Percentiles rank a stretch among this genome's conserved stretches.
These are phyloP conservation scores for Luehdorfia chinensis DNA, from an alignment of 1,140 invertebrate genomes.

Conservation along the genomic window DNA sequence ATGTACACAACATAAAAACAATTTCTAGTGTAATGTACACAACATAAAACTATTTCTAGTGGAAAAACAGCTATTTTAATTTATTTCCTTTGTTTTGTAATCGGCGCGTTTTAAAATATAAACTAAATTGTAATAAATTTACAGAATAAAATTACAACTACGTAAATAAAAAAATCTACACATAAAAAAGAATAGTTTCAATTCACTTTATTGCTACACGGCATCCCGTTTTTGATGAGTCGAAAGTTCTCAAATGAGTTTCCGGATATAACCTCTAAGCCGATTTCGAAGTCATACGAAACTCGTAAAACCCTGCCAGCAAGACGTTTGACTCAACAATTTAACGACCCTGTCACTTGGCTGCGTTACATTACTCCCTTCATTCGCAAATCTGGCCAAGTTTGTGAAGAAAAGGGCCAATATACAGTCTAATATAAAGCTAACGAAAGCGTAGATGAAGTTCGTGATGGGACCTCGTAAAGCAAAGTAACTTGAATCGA, in stretches of 20 bases:
- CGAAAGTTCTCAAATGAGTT: conserved; percentile 59
- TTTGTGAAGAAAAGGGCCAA: conserved; percentile 46
- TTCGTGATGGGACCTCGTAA: conserved; percentile 41
- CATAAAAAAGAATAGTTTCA: conserved; percentile 18
- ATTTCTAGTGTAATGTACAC: too few relatives aligned
- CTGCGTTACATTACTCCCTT: conserved; percentile 58
- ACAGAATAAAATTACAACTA: too few relatives aligned
- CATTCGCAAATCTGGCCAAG: conserved; percentile 51
- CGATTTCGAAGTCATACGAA: conserved; percentile 58
- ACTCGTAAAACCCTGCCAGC: conserved; percentile 58
- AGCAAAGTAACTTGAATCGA: conserved; percentile 56
- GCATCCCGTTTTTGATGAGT: conserved; percentile 52
- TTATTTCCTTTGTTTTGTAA: neutral
- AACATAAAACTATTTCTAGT: too few relatives aligned
- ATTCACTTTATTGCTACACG: conserved; percentile 49
- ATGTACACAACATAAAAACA: conserved; percentile 25
- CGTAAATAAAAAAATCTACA: neutral
- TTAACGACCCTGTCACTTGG: conserved; percentile 51
- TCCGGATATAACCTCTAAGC: conserved; percentile 48
- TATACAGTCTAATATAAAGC: conserved; percentile 49
- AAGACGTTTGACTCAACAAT: conserved; percentile 44
- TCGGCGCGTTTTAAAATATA: neutral
- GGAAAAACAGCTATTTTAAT: too few relatives aligned
- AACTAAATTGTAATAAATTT: neutral
- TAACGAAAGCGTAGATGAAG: conserved; percentile 39